phyloP scores from a whole-genome alignment of 2,797 vertebrate species.

The Lindbergichthys nudifrons region DNA sequence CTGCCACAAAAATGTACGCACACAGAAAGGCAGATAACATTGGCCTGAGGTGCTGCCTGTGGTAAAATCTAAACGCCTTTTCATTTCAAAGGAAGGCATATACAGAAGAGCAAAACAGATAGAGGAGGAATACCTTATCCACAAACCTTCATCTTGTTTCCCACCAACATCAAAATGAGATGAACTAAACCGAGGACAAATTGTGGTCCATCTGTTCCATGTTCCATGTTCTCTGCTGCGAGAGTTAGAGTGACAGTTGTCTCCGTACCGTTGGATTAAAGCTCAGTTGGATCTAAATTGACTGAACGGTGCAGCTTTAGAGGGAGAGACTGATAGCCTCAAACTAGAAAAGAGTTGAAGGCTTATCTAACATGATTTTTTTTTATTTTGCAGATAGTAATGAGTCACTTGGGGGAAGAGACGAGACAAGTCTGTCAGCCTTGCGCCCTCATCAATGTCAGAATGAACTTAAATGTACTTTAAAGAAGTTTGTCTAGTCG shows the following conservation, averaged over 20 bases:
- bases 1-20: slow-evolving; percentile 11
- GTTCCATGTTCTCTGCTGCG: not conserved
- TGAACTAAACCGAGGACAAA: not conserved
- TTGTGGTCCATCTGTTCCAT: not conserved
- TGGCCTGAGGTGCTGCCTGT: not conserved
- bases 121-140: not conserved
- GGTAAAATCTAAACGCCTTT: slow-evolving; percentile 18
- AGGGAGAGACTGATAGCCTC: slow-evolving; percentile 6
- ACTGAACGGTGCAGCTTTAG: not conserved
- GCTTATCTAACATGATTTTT: not conserved
- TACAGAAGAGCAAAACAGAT: not conserved
- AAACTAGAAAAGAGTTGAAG: slow-evolving; percentile 7
- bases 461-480: slow-evolving; percentile 29
- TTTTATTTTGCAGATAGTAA: slow-evolving; percentile 8
- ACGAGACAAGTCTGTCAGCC: slow-evolving; percentile 20
- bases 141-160: not conserved
- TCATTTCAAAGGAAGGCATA: slow-evolving; percentile 10
- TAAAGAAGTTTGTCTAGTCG: slow-evolving; percentile 17
- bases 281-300: slow-evolving; percentile 2
- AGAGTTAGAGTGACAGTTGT: not conserved
- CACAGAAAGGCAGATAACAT: slow-evolving; percentile 14
- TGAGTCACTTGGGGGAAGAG: slow-evolving; percentile 23
- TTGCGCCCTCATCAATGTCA: slow-evolving; percentile 13
- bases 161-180: too few species aligned
- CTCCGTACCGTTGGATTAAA: not conserved